Evolutionary conservation across 2,888 invertebrate genomes (phyloP), one percentile per base, ranked within the genome.

Genomic region (Nebria salina): DNA sequence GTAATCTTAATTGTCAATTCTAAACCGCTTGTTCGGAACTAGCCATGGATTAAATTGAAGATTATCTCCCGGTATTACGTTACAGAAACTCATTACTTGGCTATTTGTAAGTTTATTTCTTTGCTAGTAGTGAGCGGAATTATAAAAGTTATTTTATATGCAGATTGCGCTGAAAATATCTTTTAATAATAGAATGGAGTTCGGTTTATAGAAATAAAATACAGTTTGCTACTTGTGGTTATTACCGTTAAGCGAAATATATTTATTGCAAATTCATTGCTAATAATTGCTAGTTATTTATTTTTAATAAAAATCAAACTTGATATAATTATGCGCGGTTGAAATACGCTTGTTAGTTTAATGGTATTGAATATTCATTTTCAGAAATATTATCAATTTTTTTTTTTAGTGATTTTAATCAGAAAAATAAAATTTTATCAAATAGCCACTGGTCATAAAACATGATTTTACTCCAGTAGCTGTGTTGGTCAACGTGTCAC

Each of bases 231-330:
- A 20, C 20, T 20, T 20, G 20, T 20, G 20, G 20, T 20, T 20
- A 20, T 20, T 20, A 20, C 20, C 20, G 20, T 20, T 20, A 20
- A 54, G 54, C 54, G 54, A 54, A 54, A 54, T 54, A 8, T 54
- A 54, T 54, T 54, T 54, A 54, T 54, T 54, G 54, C 54, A 54
- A 54, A 54, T 54, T 54, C 54, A 54, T 54, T 54, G 54, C 54
- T 8, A 54, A 54, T 54, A 54, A 54, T 54, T 54, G 54, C 8
- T 54, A 13, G 54, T 13, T 11, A 54, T 54, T 54, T 54, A 54
- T 13, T 54, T 13, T 8, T 7, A 54, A 54, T 54, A 54, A 54
- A 54, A 4, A 54, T 54, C 20, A 13, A 54, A 11, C 2, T 54
- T 54, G 11, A 54, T 54, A 54, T 54, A 8, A 54, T 54, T 54